Evolutionary conservation across 1,140 invertebrate species (phyloP).

Genomic region (Halictus rubicundus): DNA sequence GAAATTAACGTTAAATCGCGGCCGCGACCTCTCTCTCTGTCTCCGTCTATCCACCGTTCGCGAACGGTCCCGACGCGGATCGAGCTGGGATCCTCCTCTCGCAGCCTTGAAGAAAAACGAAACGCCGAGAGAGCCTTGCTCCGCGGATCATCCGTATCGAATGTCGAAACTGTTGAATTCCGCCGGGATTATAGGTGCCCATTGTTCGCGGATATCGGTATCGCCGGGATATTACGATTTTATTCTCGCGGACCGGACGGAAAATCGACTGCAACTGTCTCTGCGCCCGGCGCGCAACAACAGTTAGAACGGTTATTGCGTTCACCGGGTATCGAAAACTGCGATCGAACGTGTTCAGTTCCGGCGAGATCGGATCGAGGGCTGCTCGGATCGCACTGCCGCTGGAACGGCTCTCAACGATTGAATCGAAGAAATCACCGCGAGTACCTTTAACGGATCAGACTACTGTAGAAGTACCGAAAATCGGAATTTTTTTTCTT

Average conservation of each 20-base stretch:
- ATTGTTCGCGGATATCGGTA: slow-evolving; percentile 21
- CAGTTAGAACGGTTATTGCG: background rate
- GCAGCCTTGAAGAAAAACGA: slow-evolving; percentile 35
- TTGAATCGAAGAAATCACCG: background rate
- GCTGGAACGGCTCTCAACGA: background rate
- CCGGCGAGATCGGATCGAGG: slow-evolving; percentile 12
- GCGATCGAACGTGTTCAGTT: slow-evolving; percentile 9
- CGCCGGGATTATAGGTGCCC: slow-evolving; percentile 38
- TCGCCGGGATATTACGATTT: slow-evolving; percentile 19
- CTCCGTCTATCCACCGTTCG: no score
- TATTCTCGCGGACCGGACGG: background rate
- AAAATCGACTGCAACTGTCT: slow-evolving; percentile 9
- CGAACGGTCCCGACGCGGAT: background rate
- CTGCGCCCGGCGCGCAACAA: background rate
- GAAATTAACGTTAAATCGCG: slow-evolving; percentile 71
- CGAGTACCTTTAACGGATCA: background rate
- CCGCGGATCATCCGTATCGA: slow-evolving; percentile 19
- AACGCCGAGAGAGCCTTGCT: background rate
- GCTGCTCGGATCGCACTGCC: background rate
- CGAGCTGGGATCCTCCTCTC: background rate
- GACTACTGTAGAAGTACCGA: no score
- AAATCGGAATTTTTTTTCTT: no score
- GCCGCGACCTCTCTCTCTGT: background rate
- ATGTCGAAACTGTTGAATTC: slow-evolving; percentile 41
- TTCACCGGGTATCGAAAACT: slow-evolving; percentile 19